A percentile compares a stretch with the other conserved stretches of the same genome.
Evolutionary conservation across 2,113 vertebrate genomes (phyloP).

Genomic region (Otocyon megalotis): DNA sequence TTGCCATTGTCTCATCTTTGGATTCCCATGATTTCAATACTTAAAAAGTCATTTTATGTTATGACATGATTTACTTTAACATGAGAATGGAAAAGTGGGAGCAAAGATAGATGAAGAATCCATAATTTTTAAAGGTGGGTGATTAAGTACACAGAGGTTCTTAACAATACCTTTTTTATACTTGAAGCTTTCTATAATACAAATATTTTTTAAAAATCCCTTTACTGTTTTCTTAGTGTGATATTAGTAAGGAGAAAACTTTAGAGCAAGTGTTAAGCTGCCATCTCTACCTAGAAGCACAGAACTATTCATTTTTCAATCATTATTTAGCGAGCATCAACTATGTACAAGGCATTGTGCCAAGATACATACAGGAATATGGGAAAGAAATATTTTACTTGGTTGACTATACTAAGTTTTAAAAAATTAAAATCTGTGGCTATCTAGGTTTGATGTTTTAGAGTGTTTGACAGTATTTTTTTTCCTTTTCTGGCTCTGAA

Average conservation of each 20-base stretch:
- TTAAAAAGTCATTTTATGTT: constrained; percentile 22
- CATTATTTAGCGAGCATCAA: not conserved
- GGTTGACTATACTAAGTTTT: not conserved
- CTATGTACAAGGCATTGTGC: not conserved
- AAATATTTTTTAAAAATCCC: not conserved
- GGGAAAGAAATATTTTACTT: not conserved
- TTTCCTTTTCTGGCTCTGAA: not conserved
- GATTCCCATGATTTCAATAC: constrained; percentile 5
- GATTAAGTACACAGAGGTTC: not conserved
- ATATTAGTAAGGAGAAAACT: not conserved
- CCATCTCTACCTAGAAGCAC: not conserved
- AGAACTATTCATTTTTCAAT: not conserved
- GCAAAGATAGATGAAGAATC: not conserved
- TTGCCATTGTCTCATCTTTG: not conserved
- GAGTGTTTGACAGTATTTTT: not conserved
- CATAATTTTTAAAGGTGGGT: not conserved
- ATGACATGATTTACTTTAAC: not conserved
- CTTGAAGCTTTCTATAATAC: not conserved
- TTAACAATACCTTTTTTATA: not conserved
- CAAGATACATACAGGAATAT: not conserved
- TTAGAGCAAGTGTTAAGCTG: not conserved
- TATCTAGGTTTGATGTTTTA: not conserved
- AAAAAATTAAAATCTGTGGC: not conserved
- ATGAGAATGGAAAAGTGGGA: not conserved
- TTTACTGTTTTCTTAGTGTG: not conserved